phyloP scores from a whole-genome alignment of 2,797 vertebrate genomes.

The Crypturellus tataupa region DNA sequence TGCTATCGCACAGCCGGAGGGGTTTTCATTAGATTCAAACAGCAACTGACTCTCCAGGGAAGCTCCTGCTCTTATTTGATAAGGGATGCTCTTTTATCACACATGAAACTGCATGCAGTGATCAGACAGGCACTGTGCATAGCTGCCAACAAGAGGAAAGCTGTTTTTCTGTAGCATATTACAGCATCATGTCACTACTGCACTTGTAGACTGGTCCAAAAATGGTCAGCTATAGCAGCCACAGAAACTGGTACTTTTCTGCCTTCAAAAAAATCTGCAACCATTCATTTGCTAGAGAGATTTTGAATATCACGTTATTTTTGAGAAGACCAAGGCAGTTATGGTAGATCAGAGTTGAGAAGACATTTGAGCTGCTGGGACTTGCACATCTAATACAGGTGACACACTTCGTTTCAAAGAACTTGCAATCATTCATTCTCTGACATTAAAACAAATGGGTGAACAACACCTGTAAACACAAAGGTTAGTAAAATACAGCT shows the following conservation, averaged over 20 bases:
- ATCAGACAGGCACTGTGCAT: conserved; percentile 55
- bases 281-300: background rate
- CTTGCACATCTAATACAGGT: background rate
- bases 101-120: conserved; percentile 70
- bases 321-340: background rate
- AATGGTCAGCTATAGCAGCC: background rate
- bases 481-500: background rate
- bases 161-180: background rate
- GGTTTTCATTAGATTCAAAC: conserved; percentile 67
- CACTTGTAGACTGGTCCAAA: background rate
- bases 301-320: background rate
- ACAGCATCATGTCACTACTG: background rate
- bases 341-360: background rate
- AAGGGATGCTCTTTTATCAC: conserved; percentile 76
- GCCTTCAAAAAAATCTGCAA: background rate
- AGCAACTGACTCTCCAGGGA: conserved; percentile 74
- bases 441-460: background rate
- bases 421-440: background rate
- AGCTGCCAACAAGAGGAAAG: conserved; percentile 14
- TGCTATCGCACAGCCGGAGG: conserved; percentile 35
- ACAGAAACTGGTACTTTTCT: background rate
- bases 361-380: background rate
- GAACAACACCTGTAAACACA: background rate
- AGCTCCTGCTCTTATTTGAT: conserved; percentile 79
- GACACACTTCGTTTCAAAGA: background rate